Conservation (phyloP, 2,797 vertebrate genomes). For the Poecilia velifera region DNA sequence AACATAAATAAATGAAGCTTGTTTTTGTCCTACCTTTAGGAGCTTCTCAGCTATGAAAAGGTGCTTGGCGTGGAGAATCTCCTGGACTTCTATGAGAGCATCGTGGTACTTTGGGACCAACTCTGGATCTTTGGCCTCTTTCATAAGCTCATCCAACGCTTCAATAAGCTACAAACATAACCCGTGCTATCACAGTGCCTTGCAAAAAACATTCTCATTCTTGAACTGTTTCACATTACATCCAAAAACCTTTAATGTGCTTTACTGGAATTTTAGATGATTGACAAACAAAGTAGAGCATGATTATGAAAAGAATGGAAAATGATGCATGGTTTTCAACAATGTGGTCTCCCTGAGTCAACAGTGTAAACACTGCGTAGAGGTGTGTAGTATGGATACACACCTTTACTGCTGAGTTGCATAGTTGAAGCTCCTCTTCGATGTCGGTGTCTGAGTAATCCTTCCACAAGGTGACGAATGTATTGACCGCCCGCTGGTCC, state of each 20-base stretch:
- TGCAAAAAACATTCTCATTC: neutral
- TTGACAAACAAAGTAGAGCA: neutral
- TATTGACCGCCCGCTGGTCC: conserved; percentile 85
- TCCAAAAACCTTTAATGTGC: neutral
- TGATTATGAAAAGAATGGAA: neutral
- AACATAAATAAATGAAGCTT: neutral
- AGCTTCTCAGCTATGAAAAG: conserved; percentile 81
- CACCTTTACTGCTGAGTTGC: conserved; percentile 83
- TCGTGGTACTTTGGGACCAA: conserved; percentile 73
- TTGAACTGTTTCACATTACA: neutral
- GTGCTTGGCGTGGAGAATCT: conserved; percentile 83
- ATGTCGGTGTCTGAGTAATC: conserved; percentile 82
- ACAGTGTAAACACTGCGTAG: no score
- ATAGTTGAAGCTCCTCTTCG: conserved; percentile 78
- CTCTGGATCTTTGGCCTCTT: conserved; percentile 67
- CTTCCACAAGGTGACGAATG: conserved; percentile 87
- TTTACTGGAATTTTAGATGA: neutral
- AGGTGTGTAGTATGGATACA: conserved; percentile 35
- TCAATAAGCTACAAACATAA: conserved; percentile 81
- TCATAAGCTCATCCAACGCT: conserved; percentile 81
- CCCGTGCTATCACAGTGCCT: neutral
- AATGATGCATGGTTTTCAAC: neutral
- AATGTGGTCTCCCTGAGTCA: no score
- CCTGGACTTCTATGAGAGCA: conserved; percentile 78
- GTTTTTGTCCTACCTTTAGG: conserved; percentile 80